Base-by-base conservation (phyloP, 2,888 invertebrate species). In the Conops quadrifasciatus region DNA sequence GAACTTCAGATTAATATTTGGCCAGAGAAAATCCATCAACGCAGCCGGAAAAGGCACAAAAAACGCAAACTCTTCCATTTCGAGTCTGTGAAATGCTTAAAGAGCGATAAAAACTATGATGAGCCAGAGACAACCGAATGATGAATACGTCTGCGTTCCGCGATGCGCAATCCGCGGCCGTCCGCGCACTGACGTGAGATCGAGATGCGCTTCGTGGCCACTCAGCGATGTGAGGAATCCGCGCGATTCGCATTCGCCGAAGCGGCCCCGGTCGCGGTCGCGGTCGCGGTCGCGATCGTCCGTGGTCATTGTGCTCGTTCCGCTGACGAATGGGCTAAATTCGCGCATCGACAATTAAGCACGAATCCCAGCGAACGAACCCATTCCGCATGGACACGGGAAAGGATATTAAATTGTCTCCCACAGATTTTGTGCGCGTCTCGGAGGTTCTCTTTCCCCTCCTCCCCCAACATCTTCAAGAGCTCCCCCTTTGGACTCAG, bases 321-420 rank as follows among this genome's bases (percentile, higher is more conserved):
- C 62, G 51, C 62, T 68, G 68, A 62, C 68, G 51, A 68, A 62
- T 68, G 68, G 51, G 62, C 16, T 75, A 80, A 82, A 82, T 81
- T 78, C 77, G 78, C 80, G 78, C 80, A 80, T 79, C 80, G 78
- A 81, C 82, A 82, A 82, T 82, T 82, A 82, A 81, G 82, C 82
- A 82, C 82, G 82, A 74, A 70, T 59, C 30, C 66, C 49, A 65
- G 65, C 19, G 43, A 60, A 67, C 58, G 63, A 58, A 0, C 24
- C 69, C 63, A 47, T 47, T 53, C 65, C 28, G 63, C 21, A 24
- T 60, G 71, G 75, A 75, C 75, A 76, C 76, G 76, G 75, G 75
- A 76, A 77, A 76, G 76, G 77, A 76, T 75, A 74, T 75, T 77
- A 77, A 77, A 76, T 76, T 76, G 77, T 77, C 77, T 77, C 77